These are phyloP conservation scores for Harpalus rubripes DNA, from an alignment of 2,888 invertebrate genomes.

Conservation along the genomic window DNA sequence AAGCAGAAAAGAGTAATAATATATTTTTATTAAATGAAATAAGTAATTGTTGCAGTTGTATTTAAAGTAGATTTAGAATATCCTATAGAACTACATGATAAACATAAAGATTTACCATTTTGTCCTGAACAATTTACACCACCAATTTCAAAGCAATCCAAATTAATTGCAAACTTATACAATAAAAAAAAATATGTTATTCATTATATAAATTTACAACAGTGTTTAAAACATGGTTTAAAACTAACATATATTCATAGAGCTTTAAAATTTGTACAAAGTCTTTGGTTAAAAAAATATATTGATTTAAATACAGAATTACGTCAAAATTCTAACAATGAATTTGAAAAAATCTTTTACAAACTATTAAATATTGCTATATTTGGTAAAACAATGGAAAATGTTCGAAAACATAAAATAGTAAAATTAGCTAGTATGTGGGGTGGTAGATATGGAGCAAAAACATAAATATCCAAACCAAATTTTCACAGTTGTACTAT, in stretches of 20 bases:
- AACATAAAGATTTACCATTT: conserved; percentile 53
- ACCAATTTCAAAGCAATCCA: conserved; percentile 59
- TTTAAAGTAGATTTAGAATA: conserved; percentile 75
- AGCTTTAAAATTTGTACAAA: conserved; percentile 72
- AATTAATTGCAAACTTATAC: conserved; percentile 69
- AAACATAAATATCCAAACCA: conserved; percentile 70
- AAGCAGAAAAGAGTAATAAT: no score
- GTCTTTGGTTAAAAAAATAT: conserved; percentile 72
- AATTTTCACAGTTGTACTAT: conserved; percentile 73
- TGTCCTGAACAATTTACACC: conserved; percentile 62
- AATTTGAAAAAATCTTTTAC: conserved; percentile 75
- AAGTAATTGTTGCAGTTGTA: no score
- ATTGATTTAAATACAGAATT: conserved; percentile 70
- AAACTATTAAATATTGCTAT: conserved; percentile 74
- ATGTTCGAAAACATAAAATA: no score
- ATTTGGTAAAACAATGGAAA: conserved; percentile 65
- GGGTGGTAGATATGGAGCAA: conserved; percentile 70
- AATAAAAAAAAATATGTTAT: conserved; percentile 69
- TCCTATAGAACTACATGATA: conserved; percentile 70
- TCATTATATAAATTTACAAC: conserved; percentile 70
- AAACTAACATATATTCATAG: conserved; percentile 68
- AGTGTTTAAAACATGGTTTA: conserved; percentile 57
- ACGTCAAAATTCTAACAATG: conserved; percentile 71
- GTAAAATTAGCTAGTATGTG: no score
- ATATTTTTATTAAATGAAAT: no score